Base-by-base conservation (phyloP, 2,113 vertebrate species). In the Collichthys lucidus region DNA sequence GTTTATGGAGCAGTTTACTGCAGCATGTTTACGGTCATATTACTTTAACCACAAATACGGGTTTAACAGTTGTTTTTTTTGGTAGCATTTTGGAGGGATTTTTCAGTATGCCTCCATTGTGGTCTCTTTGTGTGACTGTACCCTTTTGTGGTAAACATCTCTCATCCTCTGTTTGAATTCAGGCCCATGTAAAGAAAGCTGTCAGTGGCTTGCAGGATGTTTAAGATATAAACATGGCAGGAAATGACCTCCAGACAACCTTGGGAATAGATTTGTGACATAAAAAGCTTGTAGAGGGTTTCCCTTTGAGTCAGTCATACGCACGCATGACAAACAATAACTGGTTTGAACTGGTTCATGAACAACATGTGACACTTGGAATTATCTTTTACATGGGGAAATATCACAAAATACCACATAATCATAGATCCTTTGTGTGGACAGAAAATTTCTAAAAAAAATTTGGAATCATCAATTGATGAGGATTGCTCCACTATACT, bases 191-290 rank as follows among this genome's bases (percentile, higher is more conserved):
- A 16, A 80, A 77, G 49, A 44, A 71, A 80, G 44, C 40, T 49
- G 29, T 50, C 56, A 70, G 53, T 66, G 77, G 67, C 42, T 56
- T 62, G 50, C 66, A 93, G 90, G 89, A 91, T 91, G 83, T 83
- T 59, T 40, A 73, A 73, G 61, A 79, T 31, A 67, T 90, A 90
- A 87, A 92, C 77, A 92, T 49, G 24, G 22, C 22, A 85, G 80
- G 84, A 93, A 84, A 83, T 86, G 55, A 92, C 78, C 85, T 91
- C 40, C 60, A 82, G 79, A 65, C 59, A 61, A 67, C 57, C 22
- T 57, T 72, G 70, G 49, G 82, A 79, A 85, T 77, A 47, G 5
- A 63, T 79, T 49, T 88, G 46, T 86, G 76, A 72, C 81, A 20
- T 55, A 69, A 75, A 84, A 52, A 59, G 59, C 75, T 59, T 40